A percentile compares a stretch with the other conserved stretches of the same genome.
Evolutionary conservation across 2,888 invertebrate species (phyloP).

Genomic region (Drosophila macrothrix): DNA sequence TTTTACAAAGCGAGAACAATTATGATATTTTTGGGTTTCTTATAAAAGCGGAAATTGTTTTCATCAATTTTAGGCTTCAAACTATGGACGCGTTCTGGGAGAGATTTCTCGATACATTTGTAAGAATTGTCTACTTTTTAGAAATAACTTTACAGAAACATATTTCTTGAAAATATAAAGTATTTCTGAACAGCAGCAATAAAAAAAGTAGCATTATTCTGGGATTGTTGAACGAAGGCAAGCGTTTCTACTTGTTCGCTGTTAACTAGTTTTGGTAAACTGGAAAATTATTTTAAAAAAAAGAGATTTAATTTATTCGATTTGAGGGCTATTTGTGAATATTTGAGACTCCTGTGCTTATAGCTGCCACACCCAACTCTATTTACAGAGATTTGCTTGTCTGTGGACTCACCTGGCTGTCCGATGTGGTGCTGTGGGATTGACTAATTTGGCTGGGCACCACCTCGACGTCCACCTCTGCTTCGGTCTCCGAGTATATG

Average conservation of each 20-base stretch:
- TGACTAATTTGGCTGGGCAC: slow-evolving; percentile 87
- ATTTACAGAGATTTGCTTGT: not conserved
- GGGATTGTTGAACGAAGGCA: not conserved
- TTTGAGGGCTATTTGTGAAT: not conserved
- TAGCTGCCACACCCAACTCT: slow-evolving; percentile 8
- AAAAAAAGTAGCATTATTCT: not conserved
- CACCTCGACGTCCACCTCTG: slow-evolving; percentile 71
- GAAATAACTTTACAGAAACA: not conserved
- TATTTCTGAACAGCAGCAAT: not conserved
- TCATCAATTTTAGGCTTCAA: not conserved
- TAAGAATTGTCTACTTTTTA: not conserved
- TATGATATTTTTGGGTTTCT: not conserved
- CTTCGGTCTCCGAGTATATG: slow-evolving; percentile 76
- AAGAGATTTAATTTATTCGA: not conserved
- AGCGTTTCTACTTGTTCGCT: not conserved
- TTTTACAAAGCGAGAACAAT: not conserved
- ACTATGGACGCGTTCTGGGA: not conserved
- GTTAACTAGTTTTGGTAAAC: not conserved
- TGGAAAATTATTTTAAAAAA: not conserved
- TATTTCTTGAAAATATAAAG: not conserved
- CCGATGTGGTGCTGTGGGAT: slow-evolving; percentile 91
- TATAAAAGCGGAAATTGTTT: not conserved
- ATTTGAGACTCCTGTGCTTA: not conserved
- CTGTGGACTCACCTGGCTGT: slow-evolving; percentile 88
- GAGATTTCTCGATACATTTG: not conserved